phyloP scores from a whole-genome alignment of 2,888 invertebrate genomes.

The Drosophila lutescens region DNA sequence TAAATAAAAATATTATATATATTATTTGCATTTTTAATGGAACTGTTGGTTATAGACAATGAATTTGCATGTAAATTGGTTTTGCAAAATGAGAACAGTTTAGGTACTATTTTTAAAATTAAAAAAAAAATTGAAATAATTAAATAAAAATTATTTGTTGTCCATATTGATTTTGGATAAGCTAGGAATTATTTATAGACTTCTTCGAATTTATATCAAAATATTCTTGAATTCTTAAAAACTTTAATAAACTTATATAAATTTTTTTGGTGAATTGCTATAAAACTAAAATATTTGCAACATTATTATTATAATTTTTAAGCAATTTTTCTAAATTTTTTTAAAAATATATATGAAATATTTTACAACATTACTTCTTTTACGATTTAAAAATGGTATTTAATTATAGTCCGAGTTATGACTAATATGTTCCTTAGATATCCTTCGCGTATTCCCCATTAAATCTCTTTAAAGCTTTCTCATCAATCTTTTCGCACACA shows the following conservation, averaged over 20 bases:
- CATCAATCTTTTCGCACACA: conserved; percentile 28
- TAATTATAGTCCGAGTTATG: not conserved
- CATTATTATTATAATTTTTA: no score
- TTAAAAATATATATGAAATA: not conserved
- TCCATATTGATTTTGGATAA: no score
- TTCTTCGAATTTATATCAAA: no score
- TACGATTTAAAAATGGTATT: no score
- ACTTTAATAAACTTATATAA: no score
- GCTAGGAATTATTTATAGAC: no score
- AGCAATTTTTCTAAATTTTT: not conserved
- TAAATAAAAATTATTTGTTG: no score
- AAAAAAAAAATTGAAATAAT: no score
- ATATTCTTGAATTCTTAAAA: no score
- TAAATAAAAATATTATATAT: conserved; percentile 2
- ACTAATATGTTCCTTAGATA: not conserved
- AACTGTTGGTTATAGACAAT: not conserved
- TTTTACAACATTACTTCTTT: not conserved
- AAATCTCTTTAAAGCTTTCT: conserved; percentile 24
- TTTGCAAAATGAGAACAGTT: not conserved
- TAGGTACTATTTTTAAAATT: no score
- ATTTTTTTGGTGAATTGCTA: no score
- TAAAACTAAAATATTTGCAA: no score
- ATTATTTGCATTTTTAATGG: conserved; percentile 1
- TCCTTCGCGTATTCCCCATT: not conserved
- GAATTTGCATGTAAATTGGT: not conserved